These are phyloP conservation scores for Apodemia mormo DNA, from an alignment of 2,888 invertebrate species.

Conservation along the genomic window DNA sequence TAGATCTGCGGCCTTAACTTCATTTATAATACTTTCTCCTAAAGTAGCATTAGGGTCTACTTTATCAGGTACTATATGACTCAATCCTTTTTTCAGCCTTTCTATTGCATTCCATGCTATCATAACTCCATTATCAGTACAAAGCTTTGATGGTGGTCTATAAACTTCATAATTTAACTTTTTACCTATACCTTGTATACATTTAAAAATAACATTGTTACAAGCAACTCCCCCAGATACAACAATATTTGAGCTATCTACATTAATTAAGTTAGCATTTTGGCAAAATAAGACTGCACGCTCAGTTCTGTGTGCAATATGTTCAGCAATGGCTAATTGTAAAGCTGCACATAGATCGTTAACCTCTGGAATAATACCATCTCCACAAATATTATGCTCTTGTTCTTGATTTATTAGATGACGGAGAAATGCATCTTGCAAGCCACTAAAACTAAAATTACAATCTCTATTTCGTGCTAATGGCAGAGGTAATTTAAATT, in stretches of 20 bases:
- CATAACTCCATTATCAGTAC: conserved; percentile 99
- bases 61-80: conserved; percentile 80
- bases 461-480: conserved; percentile 87
- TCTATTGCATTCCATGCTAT: conserved; percentile 99
- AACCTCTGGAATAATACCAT: conserved; percentile 87
- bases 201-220: conserved; percentile 89
- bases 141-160: conserved; percentile 91
- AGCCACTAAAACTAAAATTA: conserved; percentile 95
- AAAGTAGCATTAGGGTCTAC: conserved; percentile 83
- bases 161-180: conserved; percentile 84
- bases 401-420: conserved; percentile 83
- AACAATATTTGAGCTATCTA: conserved; percentile 83
- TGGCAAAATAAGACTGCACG: conserved; percentile 90
- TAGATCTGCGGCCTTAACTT: conserved; percentile 81
- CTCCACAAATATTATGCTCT: conserved; percentile 80
- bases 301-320: conserved; percentile 91
- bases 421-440: conserved; percentile 83
- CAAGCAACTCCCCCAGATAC: conserved; percentile 98
- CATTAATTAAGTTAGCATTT: conserved; percentile 78
- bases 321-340: conserved; percentile 87
- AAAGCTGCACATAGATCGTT: conserved; percentile 93
- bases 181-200: conserved; percentile 85
- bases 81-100: conserved; percentile 71
- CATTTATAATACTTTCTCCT: conserved; percentile 81
- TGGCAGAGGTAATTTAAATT: conserved; percentile 86